phyloP scores from a whole-genome alignment of 1,140 invertebrate genomes.

The Papilio aristodemus region DNA sequence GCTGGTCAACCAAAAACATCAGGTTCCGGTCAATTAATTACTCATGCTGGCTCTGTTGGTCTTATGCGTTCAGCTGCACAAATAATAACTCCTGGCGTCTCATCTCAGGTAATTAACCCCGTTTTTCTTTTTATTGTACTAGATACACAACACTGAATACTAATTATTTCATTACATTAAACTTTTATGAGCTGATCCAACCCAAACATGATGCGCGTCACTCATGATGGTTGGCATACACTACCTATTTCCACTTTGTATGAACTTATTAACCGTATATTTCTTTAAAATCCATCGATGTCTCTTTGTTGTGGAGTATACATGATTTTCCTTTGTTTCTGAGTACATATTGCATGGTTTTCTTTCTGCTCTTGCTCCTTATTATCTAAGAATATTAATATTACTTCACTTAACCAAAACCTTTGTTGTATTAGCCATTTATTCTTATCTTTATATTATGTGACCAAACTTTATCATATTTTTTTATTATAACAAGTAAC shows the following conservation, averaged over 20 bases:
- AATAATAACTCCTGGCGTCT: conserved; percentile 66
- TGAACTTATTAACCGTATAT: neutral
- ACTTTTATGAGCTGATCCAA: neutral
- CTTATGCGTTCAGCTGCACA: conserved; percentile 70
- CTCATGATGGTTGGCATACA: neutral
- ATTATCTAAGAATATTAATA: too few species aligned
- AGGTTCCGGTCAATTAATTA: conserved; percentile 58
- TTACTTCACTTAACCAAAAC: too few species aligned
- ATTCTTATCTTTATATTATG: too few species aligned
- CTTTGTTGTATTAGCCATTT: too few species aligned
- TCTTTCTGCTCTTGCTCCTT: too few species aligned
- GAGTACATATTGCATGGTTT: neutral
- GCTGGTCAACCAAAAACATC: conserved; percentile 64
- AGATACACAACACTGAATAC: neutral
- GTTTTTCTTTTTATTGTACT: neutral
- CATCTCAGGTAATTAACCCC: conserved; percentile 60
- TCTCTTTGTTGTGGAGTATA: too few species aligned
- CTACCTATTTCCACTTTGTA: neutral
- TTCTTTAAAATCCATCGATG: neutral
- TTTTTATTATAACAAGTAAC: too few species aligned
- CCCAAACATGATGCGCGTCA: conserved; percentile 13
- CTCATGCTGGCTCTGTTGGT: conserved; percentile 58
- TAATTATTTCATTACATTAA: conserved; percentile 8
- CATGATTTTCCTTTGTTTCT: neutral
- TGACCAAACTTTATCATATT: too few species aligned